phyloP scores from a whole-genome alignment of 2,113 vertebrate genomes.

The Megaleporinus macrocephalus region DNA sequence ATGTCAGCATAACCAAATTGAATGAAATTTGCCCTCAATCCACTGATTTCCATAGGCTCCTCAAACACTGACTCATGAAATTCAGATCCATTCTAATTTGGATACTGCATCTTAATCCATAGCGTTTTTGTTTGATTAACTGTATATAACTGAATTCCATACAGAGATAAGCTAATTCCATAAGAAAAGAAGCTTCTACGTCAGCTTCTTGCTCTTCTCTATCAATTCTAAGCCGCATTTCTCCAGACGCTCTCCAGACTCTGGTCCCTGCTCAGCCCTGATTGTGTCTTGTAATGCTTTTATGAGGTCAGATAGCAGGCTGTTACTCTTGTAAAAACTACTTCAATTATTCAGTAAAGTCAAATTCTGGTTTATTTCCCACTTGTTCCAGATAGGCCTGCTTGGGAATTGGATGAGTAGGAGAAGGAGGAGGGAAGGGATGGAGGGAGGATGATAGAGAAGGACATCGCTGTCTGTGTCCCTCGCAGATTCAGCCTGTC shows the following conservation, averaged over 20 bases:
- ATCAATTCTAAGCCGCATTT: not conserved
- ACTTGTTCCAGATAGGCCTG: conserved; percentile 66
- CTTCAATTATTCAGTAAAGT: conserved; percentile 79
- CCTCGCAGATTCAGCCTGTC: conserved; percentile 21
- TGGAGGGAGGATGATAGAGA: conserved; percentile 53
- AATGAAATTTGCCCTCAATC: not conserved
- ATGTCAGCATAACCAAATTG: too few species aligned
- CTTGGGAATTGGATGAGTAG: conserved; percentile 47
- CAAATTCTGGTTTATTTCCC: conserved; percentile 75
- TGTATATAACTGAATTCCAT: not conserved
- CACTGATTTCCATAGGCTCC: not conserved
- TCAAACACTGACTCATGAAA: not conserved
- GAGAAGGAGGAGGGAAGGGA: conserved; percentile 32
- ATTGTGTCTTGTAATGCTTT: conserved; percentile 60
- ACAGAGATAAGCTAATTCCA: not conserved
- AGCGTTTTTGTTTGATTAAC: not conserved
- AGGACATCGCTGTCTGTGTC: conserved; percentile 44
- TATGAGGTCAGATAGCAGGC: conserved; percentile 71
- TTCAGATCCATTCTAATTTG: not conserved
- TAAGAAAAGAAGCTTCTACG: not conserved
- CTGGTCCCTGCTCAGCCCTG: conserved; percentile 52
- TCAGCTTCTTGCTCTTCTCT: conserved; percentile 3
- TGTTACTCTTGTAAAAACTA: conserved; percentile 70
- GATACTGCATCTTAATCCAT: too few species aligned
- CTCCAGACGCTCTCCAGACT: not conserved